Percentiles rank a stretch among this genome's conserved stretches.
Conservation (phyloP, 2,797 vertebrate species). For the Sebastolobus alascanus region DNA sequence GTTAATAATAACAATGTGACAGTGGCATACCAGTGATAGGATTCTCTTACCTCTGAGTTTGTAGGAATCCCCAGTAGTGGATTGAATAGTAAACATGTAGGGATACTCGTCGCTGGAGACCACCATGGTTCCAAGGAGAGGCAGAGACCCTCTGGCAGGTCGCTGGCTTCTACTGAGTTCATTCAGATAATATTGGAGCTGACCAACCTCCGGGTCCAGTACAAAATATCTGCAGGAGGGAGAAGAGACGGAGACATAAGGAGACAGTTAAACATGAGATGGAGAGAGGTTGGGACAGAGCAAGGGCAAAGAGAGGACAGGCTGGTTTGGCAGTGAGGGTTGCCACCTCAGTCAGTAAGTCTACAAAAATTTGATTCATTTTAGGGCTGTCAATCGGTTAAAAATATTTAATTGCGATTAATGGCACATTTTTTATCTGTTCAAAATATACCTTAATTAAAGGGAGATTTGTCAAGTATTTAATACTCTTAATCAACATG, state of each 20-base stretch:
- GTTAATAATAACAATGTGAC: not conserved
- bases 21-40: not conserved
- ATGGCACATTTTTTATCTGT: too few relatives aligned
- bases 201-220: constrained; percentile 90
- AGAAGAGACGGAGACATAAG: not conserved
- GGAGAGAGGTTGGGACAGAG: not conserved
- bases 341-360: not conserved
- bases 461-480: too few relatives aligned
- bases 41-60: constrained; percentile 89
- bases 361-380: not conserved
- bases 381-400: accelerated
- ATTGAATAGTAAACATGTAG: constrained; percentile 91
- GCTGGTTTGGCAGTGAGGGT: not conserved
- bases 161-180: constrained; percentile 90
- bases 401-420: too few relatives aligned
- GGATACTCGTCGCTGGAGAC: constrained; percentile 89
- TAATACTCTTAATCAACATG: too few relatives aligned
- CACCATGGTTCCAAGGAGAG: constrained; percentile 90
- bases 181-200: constrained; percentile 92
- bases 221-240: constrained; percentile 89
- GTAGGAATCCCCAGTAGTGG: constrained; percentile 90
- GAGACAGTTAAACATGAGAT: not conserved
- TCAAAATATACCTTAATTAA: too few relatives aligned
- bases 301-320: not conserved
- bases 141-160: constrained; percentile 90